phyloP scores from a whole-genome alignment of 53 echinoderm and acorn worm genomes.

The Glandiceps talaboti region DNA sequence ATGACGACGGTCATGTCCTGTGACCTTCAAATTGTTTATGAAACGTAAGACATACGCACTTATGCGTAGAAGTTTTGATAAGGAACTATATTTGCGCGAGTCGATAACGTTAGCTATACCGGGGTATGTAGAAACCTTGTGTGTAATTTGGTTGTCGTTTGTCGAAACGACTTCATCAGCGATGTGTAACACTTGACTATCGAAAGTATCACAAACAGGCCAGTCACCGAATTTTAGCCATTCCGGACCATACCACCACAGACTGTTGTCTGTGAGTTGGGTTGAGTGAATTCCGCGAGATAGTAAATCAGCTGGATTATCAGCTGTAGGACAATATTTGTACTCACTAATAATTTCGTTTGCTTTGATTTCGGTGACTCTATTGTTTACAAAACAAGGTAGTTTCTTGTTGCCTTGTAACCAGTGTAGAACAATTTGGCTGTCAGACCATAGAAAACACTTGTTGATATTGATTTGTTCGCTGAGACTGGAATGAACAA shows the following conservation, averaged over 20 bases:
- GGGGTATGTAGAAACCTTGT: not conserved
- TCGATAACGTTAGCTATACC: not conserved
- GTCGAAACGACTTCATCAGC: not conserved
- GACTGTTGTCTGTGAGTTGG: not conserved
- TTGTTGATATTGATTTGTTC: too few relatives aligned
- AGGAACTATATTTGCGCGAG: not conserved
- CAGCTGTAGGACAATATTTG: not conserved
- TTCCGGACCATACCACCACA: not conserved
- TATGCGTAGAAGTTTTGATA: not conserved
- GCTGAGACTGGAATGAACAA: too few relatives aligned
- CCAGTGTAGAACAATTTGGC: not conserved
- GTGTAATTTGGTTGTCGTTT: not conserved
- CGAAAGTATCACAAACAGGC: not conserved
- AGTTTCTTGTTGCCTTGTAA: not conserved
- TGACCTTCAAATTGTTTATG: not conserved
- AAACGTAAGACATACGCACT: not conserved
- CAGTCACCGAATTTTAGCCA: not conserved
- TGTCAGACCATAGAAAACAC: too few relatives aligned
- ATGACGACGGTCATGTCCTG: not conserved
- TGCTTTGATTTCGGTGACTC: not conserved
- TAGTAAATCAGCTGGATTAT: not conserved
- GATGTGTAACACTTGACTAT: not conserved
- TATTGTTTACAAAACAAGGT: not conserved
- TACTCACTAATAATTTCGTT: not conserved
- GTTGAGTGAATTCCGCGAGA: not conserved